Conservation (phyloP, 2,113 vertebrate species). For the Tragelaphus scriptus region DNA sequence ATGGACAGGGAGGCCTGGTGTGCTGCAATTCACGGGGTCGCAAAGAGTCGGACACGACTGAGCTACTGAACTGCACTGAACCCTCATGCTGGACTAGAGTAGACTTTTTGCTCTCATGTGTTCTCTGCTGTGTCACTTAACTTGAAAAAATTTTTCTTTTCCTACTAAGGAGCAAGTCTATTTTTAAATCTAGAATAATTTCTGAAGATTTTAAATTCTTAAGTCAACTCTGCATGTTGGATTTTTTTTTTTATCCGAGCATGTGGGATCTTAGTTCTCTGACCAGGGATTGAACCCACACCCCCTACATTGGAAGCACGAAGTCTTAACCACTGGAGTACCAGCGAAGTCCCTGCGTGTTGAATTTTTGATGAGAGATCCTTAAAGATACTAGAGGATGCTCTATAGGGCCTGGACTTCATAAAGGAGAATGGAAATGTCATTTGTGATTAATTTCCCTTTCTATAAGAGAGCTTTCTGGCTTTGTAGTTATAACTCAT, state of each 20-base stretch:
- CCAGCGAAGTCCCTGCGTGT: background rate
- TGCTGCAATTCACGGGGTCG: too few species aligned
- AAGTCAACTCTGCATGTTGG: background rate
- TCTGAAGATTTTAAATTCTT: background rate
- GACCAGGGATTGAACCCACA: background rate
- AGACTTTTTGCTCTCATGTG: background rate
- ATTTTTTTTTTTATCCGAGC: background rate
- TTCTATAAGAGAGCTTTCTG: background rate
- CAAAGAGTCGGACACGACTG: too few species aligned
- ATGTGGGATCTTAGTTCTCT: background rate
- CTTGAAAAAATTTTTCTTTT: background rate
- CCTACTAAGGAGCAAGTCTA: background rate
- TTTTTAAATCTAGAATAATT: background rate
- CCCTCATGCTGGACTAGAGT: background rate
- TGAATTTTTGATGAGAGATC: background rate
- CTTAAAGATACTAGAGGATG: background rate
- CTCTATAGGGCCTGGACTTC: background rate
- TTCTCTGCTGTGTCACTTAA: background rate
- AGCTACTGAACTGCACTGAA: too few species aligned
- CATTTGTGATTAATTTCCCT: background rate
- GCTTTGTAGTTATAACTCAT: background rate
- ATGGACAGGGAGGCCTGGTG: too few species aligned
- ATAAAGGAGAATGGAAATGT: background rate
- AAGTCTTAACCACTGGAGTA: background rate
- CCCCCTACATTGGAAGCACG: background rate